phyloP scores from a whole-genome alignment of 37 sponge, comb jelly and placozoan species.

The Diacarnus erythraeanus region DNA sequence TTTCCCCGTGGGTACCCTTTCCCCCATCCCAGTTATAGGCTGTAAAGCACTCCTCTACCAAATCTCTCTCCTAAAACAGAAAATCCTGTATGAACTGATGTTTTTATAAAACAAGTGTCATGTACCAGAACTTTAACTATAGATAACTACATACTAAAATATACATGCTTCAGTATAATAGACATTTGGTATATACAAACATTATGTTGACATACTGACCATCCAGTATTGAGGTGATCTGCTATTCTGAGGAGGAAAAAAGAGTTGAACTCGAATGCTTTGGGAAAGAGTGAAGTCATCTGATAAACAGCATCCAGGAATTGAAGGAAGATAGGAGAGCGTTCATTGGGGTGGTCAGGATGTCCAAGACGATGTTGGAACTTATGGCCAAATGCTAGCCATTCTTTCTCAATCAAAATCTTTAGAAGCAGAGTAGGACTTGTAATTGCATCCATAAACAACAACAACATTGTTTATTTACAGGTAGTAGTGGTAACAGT shows the following conservation, averaged over 20 bases:
- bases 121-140: too few relatives aligned
- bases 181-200: too few relatives aligned
- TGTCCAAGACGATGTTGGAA: constrained; percentile 89
- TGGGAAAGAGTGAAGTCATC: constrained; percentile 76
- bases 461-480: background rate
- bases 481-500: background rate
- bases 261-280: constrained; percentile 88
- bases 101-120: too few relatives aligned
- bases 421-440: too few relatives aligned
- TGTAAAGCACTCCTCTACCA: too few relatives aligned
- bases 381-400: constrained; percentile 98
- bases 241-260: constrained; percentile 76
- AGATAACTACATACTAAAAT: too few relatives aligned
- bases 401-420: constrained; percentile 95
- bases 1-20: too few relatives aligned
- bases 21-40: too few relatives aligned
- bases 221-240: constrained; percentile 85
- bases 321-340: constrained; percentile 97
- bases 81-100: too few relatives aligned
- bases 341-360: constrained; percentile 77
- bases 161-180: too few relatives aligned
- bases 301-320: constrained; percentile 96
- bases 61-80: too few relatives aligned
- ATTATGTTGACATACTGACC: constrained; percentile 59
- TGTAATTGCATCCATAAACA: background rate